phyloP scores from a whole-genome alignment of 2,113 vertebrate species.

The Nanorana parkeri region DNA sequence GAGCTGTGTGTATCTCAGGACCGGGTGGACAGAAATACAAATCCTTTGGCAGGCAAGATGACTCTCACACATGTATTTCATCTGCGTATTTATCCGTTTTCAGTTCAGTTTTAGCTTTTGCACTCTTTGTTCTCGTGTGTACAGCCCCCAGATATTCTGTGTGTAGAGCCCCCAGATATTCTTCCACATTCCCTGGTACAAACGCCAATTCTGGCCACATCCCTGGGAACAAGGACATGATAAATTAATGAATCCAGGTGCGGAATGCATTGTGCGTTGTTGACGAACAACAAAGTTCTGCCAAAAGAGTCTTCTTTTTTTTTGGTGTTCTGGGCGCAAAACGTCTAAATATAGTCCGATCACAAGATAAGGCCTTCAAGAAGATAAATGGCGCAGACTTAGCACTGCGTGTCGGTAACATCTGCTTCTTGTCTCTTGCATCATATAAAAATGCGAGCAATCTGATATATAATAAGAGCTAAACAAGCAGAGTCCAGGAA shows the following conservation, averaged over 20 bases:
- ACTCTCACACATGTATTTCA: no score
- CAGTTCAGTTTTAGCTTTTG: no score
- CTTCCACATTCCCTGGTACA: no score
- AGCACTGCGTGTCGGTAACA: constrained; percentile 12
- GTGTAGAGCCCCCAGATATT: no score
- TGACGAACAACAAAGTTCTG: not conserved
- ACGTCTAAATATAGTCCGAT: constrained; percentile 2
- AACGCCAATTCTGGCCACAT: no score
- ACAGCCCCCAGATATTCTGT: no score
- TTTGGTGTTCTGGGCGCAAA: not conserved
- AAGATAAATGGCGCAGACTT: not conserved
- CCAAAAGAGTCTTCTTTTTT: not conserved
- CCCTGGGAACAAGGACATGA: no score
- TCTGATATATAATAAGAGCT: constrained; percentile 14
- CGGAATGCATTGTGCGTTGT: constrained; percentile 5
- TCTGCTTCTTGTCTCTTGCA: constrained; percentile 38
- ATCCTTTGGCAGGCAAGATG: no score
- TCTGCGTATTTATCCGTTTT: no score
- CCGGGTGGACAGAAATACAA: no score
- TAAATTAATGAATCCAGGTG: constrained; percentile 2
- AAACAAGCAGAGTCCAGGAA: constrained; percentile 12
- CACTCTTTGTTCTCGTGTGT: not conserved
- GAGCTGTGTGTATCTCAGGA: no score
- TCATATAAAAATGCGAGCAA: constrained; percentile 35
- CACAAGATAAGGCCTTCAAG: not conserved